Base-by-base conservation (phyloP, 2,113 vertebrate genomes). In the Hippocampus comes region DNA sequence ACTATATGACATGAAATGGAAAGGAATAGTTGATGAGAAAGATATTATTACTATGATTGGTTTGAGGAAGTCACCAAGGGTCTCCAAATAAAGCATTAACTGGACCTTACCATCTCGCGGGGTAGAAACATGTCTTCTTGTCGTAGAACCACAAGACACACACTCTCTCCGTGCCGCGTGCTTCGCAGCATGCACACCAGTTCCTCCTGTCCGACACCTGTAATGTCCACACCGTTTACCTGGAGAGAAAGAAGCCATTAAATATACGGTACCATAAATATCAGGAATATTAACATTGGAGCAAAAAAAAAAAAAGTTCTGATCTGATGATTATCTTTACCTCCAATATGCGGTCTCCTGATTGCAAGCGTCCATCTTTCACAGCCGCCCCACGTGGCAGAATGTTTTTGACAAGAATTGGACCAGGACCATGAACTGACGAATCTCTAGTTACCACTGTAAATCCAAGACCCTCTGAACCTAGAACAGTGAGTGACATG, bases 391-490 rank as follows among this genome's bases (percentile, higher is more conserved):
- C 97, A 57, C 95, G 95, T 17, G 95, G 94, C 25, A 99, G 91
- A 88, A 99, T 98, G 84, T 98, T 99, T 87, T 99, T 99, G 70
- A 99, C 96, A 30, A 98, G 94, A 87, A 99, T 98, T 0, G 97
- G 97, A 42, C 97, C 95, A 0, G 94, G 95, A 15, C 94, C 95
- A 0, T 97, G 96, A 6, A 97, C 89, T 38, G 96, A 95, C 61
- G 97, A 97, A 72, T 99, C 97, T 91, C 97, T 95, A 73, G 97
- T 99, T 73, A 99, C 97, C 4, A 99, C 96, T 0, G 97, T 99
- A 82, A 99, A 99, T 49, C 97, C 97, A 74, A 99, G 94, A 63
- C 97, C 97, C 83, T 99, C 97, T 5, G 93, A 87, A 83, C 97
- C 97, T 99, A 65, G 2, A 78, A 41, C 1, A 59, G 56, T 59